Conservation (phyloP, 2,113 vertebrate species). For the Phylloscopus trochilus region DNA sequence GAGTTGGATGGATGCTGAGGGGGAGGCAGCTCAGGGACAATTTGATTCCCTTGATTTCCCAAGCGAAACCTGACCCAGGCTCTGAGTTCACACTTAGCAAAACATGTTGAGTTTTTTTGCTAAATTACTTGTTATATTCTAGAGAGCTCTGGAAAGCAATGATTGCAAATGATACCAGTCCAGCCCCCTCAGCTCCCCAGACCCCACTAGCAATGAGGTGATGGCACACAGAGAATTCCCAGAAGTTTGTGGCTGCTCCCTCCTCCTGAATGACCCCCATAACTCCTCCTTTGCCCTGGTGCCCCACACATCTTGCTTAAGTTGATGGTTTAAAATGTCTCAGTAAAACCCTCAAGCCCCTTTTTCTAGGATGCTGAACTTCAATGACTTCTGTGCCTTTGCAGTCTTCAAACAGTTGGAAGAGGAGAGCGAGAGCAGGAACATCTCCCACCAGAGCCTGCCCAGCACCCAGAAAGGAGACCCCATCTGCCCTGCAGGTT, state of each 20-base stretch:
- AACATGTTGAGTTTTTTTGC: neutral
- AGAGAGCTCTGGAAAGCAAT: neutral
- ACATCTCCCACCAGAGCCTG: neutral
- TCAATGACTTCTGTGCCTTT: neutral
- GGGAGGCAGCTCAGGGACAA: neutral
- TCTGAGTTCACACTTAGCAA: neutral
- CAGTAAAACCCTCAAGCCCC: neutral
- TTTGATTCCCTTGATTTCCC: neutral
- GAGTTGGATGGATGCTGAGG: neutral
- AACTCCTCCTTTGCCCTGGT: neutral
- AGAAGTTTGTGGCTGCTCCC: neutral
- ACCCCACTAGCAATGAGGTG: accelerated
- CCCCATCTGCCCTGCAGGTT: neutral
- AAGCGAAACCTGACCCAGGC: neutral
- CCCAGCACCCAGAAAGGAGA: neutral
- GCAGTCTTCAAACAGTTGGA: neutral
- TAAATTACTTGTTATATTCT: neutral
- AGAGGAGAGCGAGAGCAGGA: neutral
- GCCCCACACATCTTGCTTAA: neutral
- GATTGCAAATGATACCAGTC: neutral
- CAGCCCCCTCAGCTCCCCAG: neutral
- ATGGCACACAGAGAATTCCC: neutral
- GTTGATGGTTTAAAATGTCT: neutral
- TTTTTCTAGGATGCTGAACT: neutral
- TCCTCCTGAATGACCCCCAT: neutral